Percentiles rank a stretch among this genome's conserved stretches.
Conservation (phyloP, 2,888 invertebrate genomes). For the Anaspis maculata region DNA sequence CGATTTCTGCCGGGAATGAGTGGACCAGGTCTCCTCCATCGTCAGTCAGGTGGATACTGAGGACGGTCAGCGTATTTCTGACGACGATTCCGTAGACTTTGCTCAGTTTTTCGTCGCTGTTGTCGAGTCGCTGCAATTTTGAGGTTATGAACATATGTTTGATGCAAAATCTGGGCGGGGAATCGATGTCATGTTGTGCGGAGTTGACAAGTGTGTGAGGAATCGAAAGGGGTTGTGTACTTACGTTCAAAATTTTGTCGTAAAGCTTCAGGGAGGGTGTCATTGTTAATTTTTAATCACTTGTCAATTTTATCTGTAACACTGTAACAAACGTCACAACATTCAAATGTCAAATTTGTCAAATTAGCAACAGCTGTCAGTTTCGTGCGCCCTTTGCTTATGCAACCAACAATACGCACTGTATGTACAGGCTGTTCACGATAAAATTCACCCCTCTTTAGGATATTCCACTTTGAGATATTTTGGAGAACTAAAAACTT, state of each 20-base stretch:
- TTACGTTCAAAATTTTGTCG: not conserved
- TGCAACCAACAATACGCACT: not conserved
- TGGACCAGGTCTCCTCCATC: constrained; percentile 44
- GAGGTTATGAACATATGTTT: constrained; percentile 10
- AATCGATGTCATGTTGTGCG: no score
- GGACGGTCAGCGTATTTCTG: constrained; percentile 59
- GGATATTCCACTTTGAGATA: no score
- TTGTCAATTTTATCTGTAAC: not conserved
- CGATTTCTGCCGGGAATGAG: constrained; percentile 67
- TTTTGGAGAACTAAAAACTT: no score
- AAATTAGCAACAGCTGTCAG: no score
- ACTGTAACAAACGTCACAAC: no score
- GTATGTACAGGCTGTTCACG: no score
- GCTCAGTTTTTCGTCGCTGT: constrained; percentile 54
- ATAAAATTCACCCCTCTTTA: no score
- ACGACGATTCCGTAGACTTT: constrained; percentile 69
- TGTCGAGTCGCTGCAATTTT: constrained; percentile 54
- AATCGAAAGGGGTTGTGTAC: no score
- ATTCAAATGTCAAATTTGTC: no score
- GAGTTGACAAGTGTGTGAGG: no score
- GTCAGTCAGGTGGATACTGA: constrained; percentile 58
- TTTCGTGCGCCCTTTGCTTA: not conserved
- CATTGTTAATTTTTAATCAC: not conserved
- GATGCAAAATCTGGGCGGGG: no score
- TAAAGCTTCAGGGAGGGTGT: not conserved